These are phyloP conservation scores for Episyrphus balteatus DNA, from an alignment of 1,140 invertebrate genomes.

Conservation along the genomic window DNA sequence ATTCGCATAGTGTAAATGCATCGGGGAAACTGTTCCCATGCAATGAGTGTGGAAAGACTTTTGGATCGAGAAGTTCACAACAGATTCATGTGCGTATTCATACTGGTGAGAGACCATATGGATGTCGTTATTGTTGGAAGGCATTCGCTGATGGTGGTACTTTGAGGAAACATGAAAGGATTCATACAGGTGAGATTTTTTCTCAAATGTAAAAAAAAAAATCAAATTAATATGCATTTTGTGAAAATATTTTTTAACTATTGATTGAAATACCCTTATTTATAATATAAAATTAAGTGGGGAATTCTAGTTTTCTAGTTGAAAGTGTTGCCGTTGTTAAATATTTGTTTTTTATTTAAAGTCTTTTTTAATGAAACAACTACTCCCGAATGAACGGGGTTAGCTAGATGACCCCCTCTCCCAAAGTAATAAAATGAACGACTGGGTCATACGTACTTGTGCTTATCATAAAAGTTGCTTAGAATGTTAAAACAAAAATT, in stretches of 20 bases:
- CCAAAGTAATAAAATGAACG: too few species aligned
- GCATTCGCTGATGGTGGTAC: constrained; percentile 97
- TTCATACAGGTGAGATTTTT: constrained; percentile 61
- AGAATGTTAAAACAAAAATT: too few species aligned
- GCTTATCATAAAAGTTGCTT: too few species aligned
- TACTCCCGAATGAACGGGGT: too few species aligned
- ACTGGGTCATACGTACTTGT: too few species aligned
- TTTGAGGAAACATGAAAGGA: constrained; percentile 91
- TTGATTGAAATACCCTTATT: neutral
- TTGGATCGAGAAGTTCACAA: constrained; percentile 76
- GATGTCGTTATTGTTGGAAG: constrained; percentile 95
- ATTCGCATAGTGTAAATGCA: constrained; percentile 48
- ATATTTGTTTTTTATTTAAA: too few species aligned
- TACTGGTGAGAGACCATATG: constrained; percentile 69
- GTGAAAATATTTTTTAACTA: neutral
- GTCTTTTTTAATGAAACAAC: too few species aligned
- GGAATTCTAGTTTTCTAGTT: too few species aligned
- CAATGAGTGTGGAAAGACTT: constrained; percentile 71
- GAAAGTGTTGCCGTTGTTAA: too few species aligned
- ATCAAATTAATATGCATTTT: neutral
- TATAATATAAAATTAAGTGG: neutral
- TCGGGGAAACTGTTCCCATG: constrained; percentile 68
- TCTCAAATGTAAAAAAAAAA: neutral
- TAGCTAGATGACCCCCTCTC: too few species aligned
- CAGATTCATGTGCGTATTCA: constrained; percentile 86